Evolutionary conservation across 2,888 invertebrate genomes (phyloP).

Genomic region (Podotricha telesiphe): DNA sequence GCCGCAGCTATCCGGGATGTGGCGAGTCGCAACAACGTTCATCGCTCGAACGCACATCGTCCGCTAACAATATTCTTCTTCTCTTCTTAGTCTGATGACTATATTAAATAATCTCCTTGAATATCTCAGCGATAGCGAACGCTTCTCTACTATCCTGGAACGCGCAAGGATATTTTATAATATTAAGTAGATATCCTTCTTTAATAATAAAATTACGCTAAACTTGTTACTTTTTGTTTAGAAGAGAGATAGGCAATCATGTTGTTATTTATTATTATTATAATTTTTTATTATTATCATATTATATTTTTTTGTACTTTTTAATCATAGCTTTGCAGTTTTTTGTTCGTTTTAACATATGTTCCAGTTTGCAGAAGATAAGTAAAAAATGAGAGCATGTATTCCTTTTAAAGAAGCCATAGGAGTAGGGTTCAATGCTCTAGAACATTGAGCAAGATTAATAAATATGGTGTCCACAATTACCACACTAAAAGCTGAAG

Average conservation of each 20-base stretch:
- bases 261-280: no score
- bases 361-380: background rate
- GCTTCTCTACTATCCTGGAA: background rate
- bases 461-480: slow-evolving; percentile 45
- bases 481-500: slow-evolving; percentile 43
- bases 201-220: background rate
- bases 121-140: no score
- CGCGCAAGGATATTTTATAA: background rate
- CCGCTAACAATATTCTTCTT: slow-evolving; percentile 22
- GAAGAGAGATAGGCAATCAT: no score
- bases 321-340: background rate
- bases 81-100: slow-evolving; percentile 1
- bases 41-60: slow-evolving; percentile 56
- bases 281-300: no score
- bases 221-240: no score
- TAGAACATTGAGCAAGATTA: slow-evolving; percentile 42
- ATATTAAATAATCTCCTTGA: background rate
- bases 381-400: slow-evolving; percentile 25
- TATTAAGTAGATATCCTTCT: background rate
- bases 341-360: slow-evolving; percentile 8
- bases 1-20: slow-evolving; percentile 81
- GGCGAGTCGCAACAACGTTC: slow-evolving; percentile 75
- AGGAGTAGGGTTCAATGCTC: slow-evolving; percentile 46
- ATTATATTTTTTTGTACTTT: background rate
- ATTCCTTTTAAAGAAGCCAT: slow-evolving; percentile 46